phyloP scores from a whole-genome alignment of 35 echinoderm and acorn worm species.

The Ophioderma brevispina region DNA sequence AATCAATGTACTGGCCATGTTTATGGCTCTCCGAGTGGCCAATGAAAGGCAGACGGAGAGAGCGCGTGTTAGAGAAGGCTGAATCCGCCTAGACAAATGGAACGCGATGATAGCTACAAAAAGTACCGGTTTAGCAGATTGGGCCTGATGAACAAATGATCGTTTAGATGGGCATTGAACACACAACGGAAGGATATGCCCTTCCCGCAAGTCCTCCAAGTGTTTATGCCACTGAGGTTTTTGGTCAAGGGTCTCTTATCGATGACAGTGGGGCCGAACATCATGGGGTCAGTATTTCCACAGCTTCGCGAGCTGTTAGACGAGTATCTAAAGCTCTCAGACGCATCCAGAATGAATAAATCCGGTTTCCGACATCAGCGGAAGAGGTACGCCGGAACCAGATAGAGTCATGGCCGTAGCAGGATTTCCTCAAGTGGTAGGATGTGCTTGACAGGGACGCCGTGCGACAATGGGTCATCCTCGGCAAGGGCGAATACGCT shows the following conservation, averaged over 20 bases:
- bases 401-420: neutral
- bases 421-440: neutral
- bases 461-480: too few species aligned
- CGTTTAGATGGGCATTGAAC: neutral
- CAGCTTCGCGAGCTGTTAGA: neutral
- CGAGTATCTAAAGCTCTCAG: neutral
- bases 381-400: neutral
- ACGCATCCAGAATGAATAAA: neutral
- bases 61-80: neutral
- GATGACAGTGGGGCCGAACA: neutral
- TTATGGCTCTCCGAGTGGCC: neutral
- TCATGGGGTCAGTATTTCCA: neutral
- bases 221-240: neutral
- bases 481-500: too few species aligned
- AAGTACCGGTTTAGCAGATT: neutral
- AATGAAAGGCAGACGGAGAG: neutral
- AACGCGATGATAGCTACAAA: neutral
- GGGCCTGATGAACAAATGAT: neutral
- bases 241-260: neutral
- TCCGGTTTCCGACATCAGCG: neutral
- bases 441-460: too few species aligned
- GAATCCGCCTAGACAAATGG: neutral
- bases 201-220: neutral
- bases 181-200: neutral
- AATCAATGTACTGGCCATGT: neutral